Percentiles rank a stretch among this genome's conserved stretches.
Evolutionary conservation across 2,113 vertebrate species (phyloP).

Genomic region (Aramus guarauna): DNA sequence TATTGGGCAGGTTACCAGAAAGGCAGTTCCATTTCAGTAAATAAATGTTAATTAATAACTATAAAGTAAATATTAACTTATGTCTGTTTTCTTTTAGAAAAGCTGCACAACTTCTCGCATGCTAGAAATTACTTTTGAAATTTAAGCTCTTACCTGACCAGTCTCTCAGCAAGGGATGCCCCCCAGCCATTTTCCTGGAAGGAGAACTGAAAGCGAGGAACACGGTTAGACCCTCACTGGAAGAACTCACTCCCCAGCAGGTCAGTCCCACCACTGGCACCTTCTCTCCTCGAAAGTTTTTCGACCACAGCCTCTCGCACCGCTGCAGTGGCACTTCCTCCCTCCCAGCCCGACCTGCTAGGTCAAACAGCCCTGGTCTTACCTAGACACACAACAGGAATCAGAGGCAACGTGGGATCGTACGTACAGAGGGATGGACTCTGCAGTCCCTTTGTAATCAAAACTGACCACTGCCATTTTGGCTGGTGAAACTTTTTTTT

Average conservation of each 20-base stretch:
- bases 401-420: accelerated
- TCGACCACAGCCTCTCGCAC: background rate
- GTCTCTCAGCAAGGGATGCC: slow-evolving; percentile 78
- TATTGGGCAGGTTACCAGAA: background rate
- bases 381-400: too few species aligned
- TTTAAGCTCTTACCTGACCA: slow-evolving; percentile 80
- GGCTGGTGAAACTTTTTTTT: background rate
- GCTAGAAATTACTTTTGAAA: background rate
- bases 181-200: slow-evolving; percentile 90
- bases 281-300: background rate
- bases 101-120: background rate
- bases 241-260: background rate
- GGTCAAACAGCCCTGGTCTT: background rate
- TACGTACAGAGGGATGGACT: accelerated
- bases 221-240: background rate
- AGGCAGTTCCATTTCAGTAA: background rate
- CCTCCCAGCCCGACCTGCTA: background rate
- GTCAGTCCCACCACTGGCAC: background rate
- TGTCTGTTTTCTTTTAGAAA: background rate
- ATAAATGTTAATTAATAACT: background rate
- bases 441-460: too few species aligned
- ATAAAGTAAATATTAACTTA: background rate
- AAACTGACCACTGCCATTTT: background rate
- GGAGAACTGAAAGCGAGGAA: slow-evolving; percentile 76
- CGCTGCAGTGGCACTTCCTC: accelerated